Conservation (phyloP, 2,888 invertebrate genomes). For the Drosophila glabriapex region DNA sequence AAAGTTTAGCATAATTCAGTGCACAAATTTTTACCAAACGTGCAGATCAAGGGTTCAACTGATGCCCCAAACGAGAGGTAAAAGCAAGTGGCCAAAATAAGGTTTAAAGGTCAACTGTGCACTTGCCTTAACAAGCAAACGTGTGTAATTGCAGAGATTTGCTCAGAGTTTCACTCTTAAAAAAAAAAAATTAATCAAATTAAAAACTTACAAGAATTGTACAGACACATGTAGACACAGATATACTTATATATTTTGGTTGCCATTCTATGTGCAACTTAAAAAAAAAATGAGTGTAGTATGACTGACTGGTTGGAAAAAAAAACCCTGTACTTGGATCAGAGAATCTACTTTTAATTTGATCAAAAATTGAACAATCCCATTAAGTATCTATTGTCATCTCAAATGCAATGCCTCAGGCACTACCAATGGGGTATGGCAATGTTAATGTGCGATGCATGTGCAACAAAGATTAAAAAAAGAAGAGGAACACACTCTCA, state of each 20-base stretch:
- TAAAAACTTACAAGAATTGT: not conserved
- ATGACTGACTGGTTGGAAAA: not conserved
- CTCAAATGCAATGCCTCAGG: not conserved
- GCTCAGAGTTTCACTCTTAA: not conserved
- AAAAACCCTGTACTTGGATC: not conserved
- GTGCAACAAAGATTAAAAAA: not conserved
- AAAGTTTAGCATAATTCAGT: slow-evolving; percentile 60
- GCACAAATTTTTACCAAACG: slow-evolving; percentile 17
- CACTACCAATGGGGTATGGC: not conserved
- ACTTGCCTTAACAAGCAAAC: not conserved
- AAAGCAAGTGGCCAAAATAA: not conserved
- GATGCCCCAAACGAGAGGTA: not conserved
- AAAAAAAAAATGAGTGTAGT: too few species aligned
- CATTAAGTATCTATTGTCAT: not conserved
- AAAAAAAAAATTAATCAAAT: not conserved
- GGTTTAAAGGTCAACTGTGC: not conserved
- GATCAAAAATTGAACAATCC: not conserved
- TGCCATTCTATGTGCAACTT: too few species aligned
- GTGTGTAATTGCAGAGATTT: not conserved
- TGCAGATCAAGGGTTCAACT: slow-evolving; percentile 11
- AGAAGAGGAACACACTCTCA: not conserved
- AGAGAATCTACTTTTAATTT: not conserved
- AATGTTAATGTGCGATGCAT: slow-evolving; percentile 21
- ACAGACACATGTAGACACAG: too few species aligned
- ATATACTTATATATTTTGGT: not conserved